A percentile compares a stretch with the other conserved stretches of the same genome.
phyloP scores from a whole-genome alignment of 2,797 vertebrate genomes.

The Lacerta agilis region DNA sequence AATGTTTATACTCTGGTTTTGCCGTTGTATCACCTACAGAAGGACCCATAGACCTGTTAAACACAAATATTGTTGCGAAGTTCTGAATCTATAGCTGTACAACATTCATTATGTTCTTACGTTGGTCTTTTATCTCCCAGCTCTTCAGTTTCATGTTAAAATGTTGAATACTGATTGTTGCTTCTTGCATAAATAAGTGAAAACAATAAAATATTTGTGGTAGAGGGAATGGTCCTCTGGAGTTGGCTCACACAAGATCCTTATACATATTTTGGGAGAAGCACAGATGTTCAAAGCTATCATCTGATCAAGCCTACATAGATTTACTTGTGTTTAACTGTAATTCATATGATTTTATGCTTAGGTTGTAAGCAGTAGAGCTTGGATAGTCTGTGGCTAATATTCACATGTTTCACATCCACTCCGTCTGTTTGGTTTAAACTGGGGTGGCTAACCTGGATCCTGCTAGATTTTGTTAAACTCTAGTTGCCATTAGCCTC shows the following conservation, averaged over 20 bases:
- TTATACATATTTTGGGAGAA: not conserved
- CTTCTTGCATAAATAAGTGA: too few species aligned
- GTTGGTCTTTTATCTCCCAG: slow-evolving; percentile 32
- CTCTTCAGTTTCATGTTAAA: slow-evolving; percentile 33
- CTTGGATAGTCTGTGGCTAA: not conserved
- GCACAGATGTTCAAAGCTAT: not conserved
- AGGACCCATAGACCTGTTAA: not conserved
- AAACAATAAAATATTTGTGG: too few species aligned
- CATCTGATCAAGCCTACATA: not conserved
- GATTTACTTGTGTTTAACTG: not conserved
- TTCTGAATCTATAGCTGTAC: too few species aligned
- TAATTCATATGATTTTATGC: not conserved
- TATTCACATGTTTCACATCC: too few species aligned
- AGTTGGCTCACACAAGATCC: not conserved
- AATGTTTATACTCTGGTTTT: not conserved
- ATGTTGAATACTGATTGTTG: not conserved
- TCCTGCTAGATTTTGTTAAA: too few species aligned
- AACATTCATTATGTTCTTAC: not conserved
- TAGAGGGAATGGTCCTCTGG: not conserved
- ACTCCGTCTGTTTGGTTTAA: not conserved
- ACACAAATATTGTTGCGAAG: not conserved
- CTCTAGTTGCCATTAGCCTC: too few species aligned
- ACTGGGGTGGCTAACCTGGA: too few species aligned
- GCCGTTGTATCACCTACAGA: not conserved
- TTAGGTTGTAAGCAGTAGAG: not conserved